Conservation (phyloP, 2,888 invertebrate genomes). For the Pterostichus madidus region DNA sequence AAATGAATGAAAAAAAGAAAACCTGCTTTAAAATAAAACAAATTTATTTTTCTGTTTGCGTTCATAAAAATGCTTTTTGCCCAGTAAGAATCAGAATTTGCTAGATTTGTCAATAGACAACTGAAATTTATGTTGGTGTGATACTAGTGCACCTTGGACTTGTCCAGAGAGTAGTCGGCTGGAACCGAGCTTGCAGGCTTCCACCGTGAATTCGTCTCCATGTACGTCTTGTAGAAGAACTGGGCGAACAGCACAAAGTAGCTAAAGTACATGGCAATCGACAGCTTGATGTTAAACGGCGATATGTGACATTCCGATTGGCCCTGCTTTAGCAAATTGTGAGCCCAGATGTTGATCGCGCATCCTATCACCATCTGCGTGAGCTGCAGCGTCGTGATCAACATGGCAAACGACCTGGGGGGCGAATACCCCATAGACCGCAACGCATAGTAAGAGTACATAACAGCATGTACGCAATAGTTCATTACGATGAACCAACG, state of each 20-base stretch:
- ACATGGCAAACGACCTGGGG: slow-evolving; percentile 91
- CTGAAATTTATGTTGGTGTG: slow-evolving; percentile 4
- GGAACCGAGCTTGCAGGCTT: slow-evolving; percentile 72
- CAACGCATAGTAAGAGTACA: slow-evolving; percentile 95
- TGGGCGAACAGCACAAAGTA: slow-evolving; percentile 95
- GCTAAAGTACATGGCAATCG: slow-evolving; percentile 96
- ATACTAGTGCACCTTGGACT: slow-evolving; percentile 76
- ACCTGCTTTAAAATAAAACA: slow-evolving; percentile 46
- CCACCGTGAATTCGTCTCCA: slow-evolving; percentile 79
- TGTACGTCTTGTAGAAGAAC: slow-evolving; percentile 95
- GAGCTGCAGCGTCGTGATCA: slow-evolving; percentile 94
- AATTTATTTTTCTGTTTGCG: slow-evolving; percentile 57
- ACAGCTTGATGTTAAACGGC: slow-evolving; percentile 90
- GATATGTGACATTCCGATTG: slow-evolving; percentile 90
- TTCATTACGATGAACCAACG: slow-evolving; percentile 98
- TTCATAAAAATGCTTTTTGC: neutral
- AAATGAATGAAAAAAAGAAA: slow-evolving; percentile 53
- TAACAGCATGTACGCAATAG: slow-evolving; percentile 93
- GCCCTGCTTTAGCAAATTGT: slow-evolving; percentile 86
- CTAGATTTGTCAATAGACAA: slow-evolving; percentile 13
- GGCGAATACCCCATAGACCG: slow-evolving; percentile 92
- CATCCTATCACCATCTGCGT: slow-evolving; percentile 97
- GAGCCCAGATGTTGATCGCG: slow-evolving; percentile 92
- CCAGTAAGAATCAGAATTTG: slow-evolving; percentile 27
- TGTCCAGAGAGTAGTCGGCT: slow-evolving; percentile 75